phyloP scores from a whole-genome alignment of 2,113 vertebrate species.

The Gasterosteus aculeatus region DNA sequence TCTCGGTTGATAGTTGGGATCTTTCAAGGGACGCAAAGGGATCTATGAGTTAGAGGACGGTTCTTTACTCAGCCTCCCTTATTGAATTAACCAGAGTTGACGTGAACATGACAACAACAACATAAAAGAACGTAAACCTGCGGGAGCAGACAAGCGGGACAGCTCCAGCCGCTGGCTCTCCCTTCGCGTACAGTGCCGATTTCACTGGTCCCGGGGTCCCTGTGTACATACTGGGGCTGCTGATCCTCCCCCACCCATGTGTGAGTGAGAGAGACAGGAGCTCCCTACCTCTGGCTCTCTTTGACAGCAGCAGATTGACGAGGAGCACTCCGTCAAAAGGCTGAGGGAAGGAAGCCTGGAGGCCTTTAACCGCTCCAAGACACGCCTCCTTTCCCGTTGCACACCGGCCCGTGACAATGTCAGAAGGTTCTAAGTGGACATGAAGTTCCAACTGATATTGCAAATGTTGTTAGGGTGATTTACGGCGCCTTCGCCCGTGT shows the following conservation, averaged over 20 bases:
- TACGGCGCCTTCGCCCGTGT: not conserved
- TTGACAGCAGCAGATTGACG: conserved; percentile 77
- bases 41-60: conserved; percentile 3
- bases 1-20: conserved; percentile 7
- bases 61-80: conserved; percentile 2
- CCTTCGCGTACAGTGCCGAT: conserved; percentile 57
- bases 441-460: not conserved
- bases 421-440: conserved; percentile 29
- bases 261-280: conserved; percentile 60
- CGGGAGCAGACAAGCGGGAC: conserved; percentile 31
- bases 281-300: conserved; percentile 72
- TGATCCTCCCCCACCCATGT: not conserved
- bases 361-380: conserved; percentile 51
- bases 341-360: conserved; percentile 65
- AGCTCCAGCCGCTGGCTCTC: conserved; percentile 30
- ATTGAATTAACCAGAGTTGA: not conserved
- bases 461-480: conserved; percentile 16
- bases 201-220: conserved; percentile 66
- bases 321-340: conserved; percentile 70
- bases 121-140: not conserved
- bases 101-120: conserved; percentile 3
- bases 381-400: conserved; percentile 45
- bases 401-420: conserved; percentile 28
- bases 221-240: conserved; percentile 53
- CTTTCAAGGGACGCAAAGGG: not conserved